phyloP scores from a whole-genome alignment of 2,113 vertebrate species.

The Centrocercus urophasianus region DNA sequence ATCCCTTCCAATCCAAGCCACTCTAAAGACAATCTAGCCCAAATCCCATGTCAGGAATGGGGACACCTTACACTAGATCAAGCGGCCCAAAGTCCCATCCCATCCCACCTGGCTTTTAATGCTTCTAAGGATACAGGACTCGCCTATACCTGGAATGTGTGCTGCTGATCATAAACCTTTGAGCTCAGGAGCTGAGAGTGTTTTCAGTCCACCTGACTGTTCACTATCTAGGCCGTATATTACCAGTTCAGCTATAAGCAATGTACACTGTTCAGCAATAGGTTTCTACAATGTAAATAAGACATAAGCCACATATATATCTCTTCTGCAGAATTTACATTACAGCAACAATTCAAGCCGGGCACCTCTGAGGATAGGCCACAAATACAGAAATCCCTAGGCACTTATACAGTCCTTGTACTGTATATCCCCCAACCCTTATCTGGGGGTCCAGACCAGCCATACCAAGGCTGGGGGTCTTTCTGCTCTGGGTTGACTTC shows the following conservation, averaged over 20 bases:
- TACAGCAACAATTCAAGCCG: background rate
- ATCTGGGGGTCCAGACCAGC: background rate
- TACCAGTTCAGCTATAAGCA: background rate
- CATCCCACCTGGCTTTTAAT: background rate
- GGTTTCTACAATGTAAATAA: background rate
- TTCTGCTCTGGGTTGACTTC: background rate
- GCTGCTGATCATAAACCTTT: background rate
- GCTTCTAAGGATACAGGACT: background rate
- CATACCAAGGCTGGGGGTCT: background rate
- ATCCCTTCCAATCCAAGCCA: too few relatives aligned
- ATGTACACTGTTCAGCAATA: background rate
- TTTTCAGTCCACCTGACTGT: background rate
- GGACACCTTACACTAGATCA: background rate
- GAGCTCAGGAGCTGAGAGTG: background rate
- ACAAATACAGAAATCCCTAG: background rate
- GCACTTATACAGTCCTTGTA: background rate
- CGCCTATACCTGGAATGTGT: background rate
- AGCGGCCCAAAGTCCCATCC: background rate
- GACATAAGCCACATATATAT: background rate
- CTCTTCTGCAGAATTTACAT: background rate
- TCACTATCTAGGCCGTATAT: background rate
- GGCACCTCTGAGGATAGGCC: background rate
- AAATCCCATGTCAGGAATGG: background rate
- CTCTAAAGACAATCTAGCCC: background rate
- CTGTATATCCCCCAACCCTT: background rate